These are phyloP conservation scores for Acridotheres tristis DNA, from an alignment of 2,797 vertebrate genomes.

Conservation along the genomic window DNA sequence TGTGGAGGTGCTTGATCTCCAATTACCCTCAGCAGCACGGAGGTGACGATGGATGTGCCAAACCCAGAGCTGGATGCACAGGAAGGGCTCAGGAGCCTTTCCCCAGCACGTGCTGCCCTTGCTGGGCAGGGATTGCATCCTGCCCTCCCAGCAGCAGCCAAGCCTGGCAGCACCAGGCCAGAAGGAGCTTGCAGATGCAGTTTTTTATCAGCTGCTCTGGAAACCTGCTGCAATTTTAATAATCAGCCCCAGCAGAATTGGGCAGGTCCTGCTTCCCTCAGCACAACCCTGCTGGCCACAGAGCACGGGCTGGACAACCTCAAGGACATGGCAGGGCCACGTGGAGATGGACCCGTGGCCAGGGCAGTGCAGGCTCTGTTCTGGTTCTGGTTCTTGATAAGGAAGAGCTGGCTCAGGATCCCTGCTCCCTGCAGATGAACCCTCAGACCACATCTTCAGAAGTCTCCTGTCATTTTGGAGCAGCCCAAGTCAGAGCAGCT, in stretches of 20 bases:
- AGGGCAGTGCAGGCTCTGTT: background rate
- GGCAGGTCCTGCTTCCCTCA: slow-evolving; percentile 1
- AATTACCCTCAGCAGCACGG: background rate
- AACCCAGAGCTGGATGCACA: background rate
- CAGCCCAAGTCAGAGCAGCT: background rate
- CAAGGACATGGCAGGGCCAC: background rate
- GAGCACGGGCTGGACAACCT: background rate
- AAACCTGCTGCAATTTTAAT: slow-evolving; percentile 22
- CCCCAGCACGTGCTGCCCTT: background rate
- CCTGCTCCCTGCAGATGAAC: background rate
- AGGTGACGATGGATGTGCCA: background rate
- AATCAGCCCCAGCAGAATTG: background rate
- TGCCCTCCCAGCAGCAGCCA: background rate
- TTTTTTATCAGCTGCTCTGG: slow-evolving; percentile 40
- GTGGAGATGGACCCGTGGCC: background rate
- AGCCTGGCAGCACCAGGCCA: background rate
- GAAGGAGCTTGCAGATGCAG: slow-evolving; percentile 13
- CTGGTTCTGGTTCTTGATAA: background rate
- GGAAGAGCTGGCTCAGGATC: background rate
- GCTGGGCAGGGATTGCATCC: background rate
- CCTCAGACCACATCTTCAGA: background rate
- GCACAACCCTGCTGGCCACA: background rate
- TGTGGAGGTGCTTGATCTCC: background rate
- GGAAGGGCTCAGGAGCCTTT: background rate
- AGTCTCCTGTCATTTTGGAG: background rate